A percentile compares a stretch with the other conserved stretches of the same genome.
Conservation (phyloP, 1,140 invertebrate species). For the Daktulosphaira vitifoliae region DNA sequence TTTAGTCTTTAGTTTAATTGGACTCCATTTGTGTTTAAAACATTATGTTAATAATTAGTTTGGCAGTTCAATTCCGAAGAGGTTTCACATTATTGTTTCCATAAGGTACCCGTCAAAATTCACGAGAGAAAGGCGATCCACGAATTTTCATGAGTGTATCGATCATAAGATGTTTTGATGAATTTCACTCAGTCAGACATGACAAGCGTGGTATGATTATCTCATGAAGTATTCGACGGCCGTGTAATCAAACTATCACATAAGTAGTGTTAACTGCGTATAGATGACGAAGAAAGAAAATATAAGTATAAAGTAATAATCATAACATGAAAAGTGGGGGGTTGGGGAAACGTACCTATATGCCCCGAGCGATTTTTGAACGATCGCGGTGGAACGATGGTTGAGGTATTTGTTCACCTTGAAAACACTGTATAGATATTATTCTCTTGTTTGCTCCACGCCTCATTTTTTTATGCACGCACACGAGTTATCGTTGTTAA, state of each 20-base stretch:
- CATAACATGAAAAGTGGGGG: too few species aligned
- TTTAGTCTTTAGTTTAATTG: too few species aligned
- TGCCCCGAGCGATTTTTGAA: conserved; percentile 8
- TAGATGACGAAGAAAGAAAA: background rate
- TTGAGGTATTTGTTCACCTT: conserved; percentile 32
- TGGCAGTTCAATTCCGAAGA: too few species aligned
- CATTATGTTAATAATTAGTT: too few species aligned
- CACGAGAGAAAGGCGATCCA: conserved; percentile 2
- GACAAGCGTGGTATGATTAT: too few species aligned
- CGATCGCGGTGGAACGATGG: background rate
- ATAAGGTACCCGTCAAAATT: too few species aligned
- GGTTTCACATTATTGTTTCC: too few species aligned
- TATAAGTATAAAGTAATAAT: too few species aligned
- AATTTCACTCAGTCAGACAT: conserved; percentile 26
- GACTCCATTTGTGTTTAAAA: too few species aligned
- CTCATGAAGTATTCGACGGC: background rate
- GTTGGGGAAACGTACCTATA: conserved; percentile 4
- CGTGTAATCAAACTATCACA: background rate
- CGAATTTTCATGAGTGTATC: too few species aligned
- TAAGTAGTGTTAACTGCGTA: too few species aligned
- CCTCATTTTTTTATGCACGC: conserved; percentile 1
- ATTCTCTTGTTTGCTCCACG: conserved; percentile 4
- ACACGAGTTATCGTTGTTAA: conserved; percentile 15
- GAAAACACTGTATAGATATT: conserved; percentile 6
- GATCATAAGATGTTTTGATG: conserved; percentile 6